A percentile compares a stretch with the other conserved stretches of the same genome.
phyloP scores from a whole-genome alignment of 1,140 invertebrate species.

The Antheraea pernyi region DNA sequence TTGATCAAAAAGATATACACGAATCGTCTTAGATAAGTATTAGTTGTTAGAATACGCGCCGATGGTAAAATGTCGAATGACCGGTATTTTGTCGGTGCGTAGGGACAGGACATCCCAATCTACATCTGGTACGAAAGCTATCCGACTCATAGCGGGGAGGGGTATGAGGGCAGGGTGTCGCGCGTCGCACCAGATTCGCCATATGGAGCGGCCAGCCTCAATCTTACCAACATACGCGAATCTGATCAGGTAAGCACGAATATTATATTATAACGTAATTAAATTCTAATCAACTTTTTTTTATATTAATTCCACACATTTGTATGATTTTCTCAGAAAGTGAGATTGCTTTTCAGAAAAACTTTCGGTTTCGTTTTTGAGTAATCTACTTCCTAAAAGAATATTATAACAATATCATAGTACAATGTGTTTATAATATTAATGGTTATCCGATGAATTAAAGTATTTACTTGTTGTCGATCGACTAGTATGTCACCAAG shows the following conservation, averaged over 20 bases:
- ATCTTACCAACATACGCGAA: constrained; percentile 94
- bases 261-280: not conserved
- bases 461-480: too few species aligned
- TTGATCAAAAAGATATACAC: not conserved
- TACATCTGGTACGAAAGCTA: constrained; percentile 99
- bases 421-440: too few species aligned
- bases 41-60: constrained; percentile 39
- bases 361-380: too few species aligned
- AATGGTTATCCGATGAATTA: too few species aligned
- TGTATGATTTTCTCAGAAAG: too few species aligned
- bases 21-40: constrained; percentile 8
- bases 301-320: too few species aligned
- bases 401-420: too few species aligned
- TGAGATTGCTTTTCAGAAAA: too few species aligned
- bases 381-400: too few species aligned
- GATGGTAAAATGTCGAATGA: constrained; percentile 31
- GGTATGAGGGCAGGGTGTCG: constrained; percentile 94
- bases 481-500: too few species aligned
- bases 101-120: constrained; percentile 96
- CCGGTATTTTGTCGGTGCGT: constrained; percentile 43
- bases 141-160: constrained; percentile 95
- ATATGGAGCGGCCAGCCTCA: constrained; percentile 95
- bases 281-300: not conserved
- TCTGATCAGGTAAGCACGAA: constrained; percentile 85
- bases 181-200: constrained; percentile 91